Base-by-base conservation (phyloP, 2,113 vertebrate species). In the Paracanthobrama guichenoti region DNA sequence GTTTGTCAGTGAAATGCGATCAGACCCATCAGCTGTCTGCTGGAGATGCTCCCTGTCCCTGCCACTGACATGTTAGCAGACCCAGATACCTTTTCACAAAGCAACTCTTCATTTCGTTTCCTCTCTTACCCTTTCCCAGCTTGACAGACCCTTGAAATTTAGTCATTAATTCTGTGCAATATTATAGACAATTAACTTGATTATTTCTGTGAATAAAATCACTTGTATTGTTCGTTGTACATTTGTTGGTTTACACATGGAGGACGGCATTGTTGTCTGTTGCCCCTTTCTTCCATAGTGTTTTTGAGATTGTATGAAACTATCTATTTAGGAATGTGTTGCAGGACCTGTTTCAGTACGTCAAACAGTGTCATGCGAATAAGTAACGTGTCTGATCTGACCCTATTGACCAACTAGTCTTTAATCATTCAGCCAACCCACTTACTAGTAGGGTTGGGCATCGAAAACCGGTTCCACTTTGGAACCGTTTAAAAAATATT, bases 1-100 rank as follows among this genome's bases (percentile, higher is more conserved):
- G 92, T 96, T 96, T 96, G 96, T 96, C 93, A 93, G 95, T 94
- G 95, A 96, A 97, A 97, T 94, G 94, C 42, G 95, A 95, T 90
- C 88, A 50, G 90, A 91, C 94, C 94, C 95, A 95, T 97, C 96
- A 96, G 94, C 95, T 96, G 95, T 96, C 94, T 92, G 86, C 88
- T 93, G 91, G 93, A 94, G 93, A 94, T 91, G 86, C 62, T 92
- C 91, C 72, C 92, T 93, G 91, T 93, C 93, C 89, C 87, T 88
- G 84, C 92, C 92, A 90, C 94, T 92, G 92, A 82, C 93, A 94
- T 85, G 94, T 87, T 83, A 81, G 87, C 62, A 91, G 89, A 91
- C 94, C 93, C 93, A 90, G 93, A 94, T 95, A 91, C 88, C 92
- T 92, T 92, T 92, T 94, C 92, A 93, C 91, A 92, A 91, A 91